A percentile compares a stretch with the other conserved stretches of the same genome.
Conservation (phyloP, 2,888 invertebrate species). For the Polydrusus tereticollis region DNA sequence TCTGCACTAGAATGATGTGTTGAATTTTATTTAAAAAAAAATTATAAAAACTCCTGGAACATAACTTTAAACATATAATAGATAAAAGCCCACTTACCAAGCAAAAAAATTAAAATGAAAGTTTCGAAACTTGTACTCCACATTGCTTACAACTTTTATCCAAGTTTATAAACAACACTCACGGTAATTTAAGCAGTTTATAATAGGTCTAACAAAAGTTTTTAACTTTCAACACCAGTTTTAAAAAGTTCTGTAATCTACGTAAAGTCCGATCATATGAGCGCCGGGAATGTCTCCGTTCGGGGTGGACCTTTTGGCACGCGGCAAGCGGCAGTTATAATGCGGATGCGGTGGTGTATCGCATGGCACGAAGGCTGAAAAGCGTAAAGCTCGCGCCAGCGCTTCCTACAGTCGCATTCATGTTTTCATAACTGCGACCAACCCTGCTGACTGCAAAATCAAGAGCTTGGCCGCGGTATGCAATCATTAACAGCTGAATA, state of each 20-base stretch:
- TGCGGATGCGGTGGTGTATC: conserved; percentile 62
- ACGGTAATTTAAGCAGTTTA: background rate
- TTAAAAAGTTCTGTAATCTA: conserved; percentile 11
- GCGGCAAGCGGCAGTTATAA: conserved; percentile 62
- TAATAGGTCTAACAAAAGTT: no score
- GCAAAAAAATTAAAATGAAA: conserved; percentile 1
- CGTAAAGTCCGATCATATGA: conserved; percentile 8
- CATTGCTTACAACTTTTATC: background rate
- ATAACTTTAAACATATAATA: background rate
- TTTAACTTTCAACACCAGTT: background rate
- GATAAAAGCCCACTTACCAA: background rate
- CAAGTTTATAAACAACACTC: background rate
- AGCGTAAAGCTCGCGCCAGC: conserved; percentile 46
- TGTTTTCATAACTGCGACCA: conserved; percentile 40
- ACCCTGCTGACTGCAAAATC: conserved; percentile 46
- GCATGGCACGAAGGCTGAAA: conserved; percentile 55
- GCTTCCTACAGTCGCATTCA: conserved; percentile 50
- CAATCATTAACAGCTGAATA: conserved; percentile 37
- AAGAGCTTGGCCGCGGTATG: conserved; percentile 44
- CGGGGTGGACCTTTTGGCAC: conserved; percentile 55
- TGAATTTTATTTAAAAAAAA: no score
- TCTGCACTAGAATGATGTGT: no score
- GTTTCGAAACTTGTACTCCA: conserved; percentile 15
- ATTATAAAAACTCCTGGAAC: no score
- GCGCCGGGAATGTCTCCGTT: conserved; percentile 8